Evolutionary conservation across 2,888 invertebrate species (phyloP).

Genomic region (Macaria liturata): DNA sequence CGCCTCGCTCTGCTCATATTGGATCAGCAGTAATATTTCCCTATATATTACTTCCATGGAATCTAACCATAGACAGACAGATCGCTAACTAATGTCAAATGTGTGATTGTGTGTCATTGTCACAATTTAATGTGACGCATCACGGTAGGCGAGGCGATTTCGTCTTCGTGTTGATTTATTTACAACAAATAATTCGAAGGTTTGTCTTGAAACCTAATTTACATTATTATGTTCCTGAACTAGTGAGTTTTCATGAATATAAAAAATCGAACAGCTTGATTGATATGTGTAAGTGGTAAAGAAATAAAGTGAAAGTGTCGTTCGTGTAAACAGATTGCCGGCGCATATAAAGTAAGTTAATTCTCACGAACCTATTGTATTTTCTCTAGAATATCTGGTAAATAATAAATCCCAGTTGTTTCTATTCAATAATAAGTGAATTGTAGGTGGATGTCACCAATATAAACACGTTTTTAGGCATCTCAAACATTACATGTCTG

Average conservation of each 20-base stretch:
- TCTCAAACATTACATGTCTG: slow-evolving; percentile 4
- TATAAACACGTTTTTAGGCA: background rate
- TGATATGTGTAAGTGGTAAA: slow-evolving; percentile 20
- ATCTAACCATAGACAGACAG: too few species aligned
- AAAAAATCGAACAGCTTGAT: background rate
- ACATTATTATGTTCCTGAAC: too few species aligned
- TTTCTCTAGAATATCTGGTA: too few species aligned
- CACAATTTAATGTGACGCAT: background rate
- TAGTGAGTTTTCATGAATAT: too few species aligned
- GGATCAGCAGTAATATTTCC: too few species aligned
- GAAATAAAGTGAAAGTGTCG: slow-evolving; percentile 28
- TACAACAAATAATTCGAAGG: too few species aligned
- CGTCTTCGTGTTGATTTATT: background rate
- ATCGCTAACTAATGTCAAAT: background rate
- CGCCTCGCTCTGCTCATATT: too few species aligned
- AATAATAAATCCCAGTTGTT: too few species aligned
- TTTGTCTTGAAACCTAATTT: too few species aligned
- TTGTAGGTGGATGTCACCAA: too few species aligned
- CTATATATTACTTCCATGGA: too few species aligned
- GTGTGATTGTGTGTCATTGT: background rate
- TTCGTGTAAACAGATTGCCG: slow-evolving; percentile 22
- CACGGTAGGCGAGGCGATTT: background rate
- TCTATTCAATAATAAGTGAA: too few species aligned
- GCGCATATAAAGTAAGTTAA: slow-evolving; percentile 25
- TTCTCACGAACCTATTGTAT: background rate